phyloP scores from a whole-genome alignment of 2,888 invertebrate genomes.

The Macrophya alboannulata region DNA sequence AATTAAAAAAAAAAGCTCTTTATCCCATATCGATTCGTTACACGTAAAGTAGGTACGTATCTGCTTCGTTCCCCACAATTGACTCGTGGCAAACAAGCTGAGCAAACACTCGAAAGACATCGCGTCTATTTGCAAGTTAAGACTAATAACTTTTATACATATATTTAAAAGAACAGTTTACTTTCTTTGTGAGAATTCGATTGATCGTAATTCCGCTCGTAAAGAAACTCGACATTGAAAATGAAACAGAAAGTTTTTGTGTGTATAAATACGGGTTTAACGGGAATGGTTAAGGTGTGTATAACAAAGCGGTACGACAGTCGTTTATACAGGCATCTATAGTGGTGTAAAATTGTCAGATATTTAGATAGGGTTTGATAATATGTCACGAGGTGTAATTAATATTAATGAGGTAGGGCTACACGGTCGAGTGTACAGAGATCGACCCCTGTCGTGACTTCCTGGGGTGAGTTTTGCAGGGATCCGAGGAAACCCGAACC shows the following conservation, averaged over 20 bases:
- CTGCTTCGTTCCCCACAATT: background rate
- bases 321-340: background rate
- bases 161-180: background rate
- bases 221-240: no score
- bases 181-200: background rate
- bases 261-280: no score
- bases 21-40: conserved; percentile 4
- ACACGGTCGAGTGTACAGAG: conserved; percentile 9
- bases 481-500: conserved; percentile 49
- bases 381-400: conserved; percentile 66
- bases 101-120: background rate
- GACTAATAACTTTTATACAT: background rate
- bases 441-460: conserved; percentile 52
- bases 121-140: background rate
- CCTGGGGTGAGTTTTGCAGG: conserved; percentile 49
- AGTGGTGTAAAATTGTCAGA: conserved; percentile 64
- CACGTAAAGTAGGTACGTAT: background rate
- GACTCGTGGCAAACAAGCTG: background rate
- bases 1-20: background rate
- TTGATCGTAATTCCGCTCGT: background rate
- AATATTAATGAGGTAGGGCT: conserved; percentile 66
- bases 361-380: conserved; percentile 63
- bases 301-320: background rate
- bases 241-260: no score
- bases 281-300: no score